Conservation (phyloP, 2,113 vertebrate species). For the Carassius gibelio region DNA sequence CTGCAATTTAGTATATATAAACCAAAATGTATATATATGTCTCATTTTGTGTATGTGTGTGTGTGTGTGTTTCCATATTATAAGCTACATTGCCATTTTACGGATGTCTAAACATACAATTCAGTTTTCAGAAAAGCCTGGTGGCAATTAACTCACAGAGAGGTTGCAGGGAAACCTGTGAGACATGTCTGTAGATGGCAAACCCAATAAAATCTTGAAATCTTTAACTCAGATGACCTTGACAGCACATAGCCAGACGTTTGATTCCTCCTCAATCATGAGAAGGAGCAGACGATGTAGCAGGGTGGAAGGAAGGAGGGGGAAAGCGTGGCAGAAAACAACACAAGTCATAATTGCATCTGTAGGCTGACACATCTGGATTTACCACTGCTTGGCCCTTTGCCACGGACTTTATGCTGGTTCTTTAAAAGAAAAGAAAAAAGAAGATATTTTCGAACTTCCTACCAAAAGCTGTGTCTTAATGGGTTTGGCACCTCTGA, state of each 20-base stretch:
- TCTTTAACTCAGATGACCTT: slow-evolving; percentile 12
- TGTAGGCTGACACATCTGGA: slow-evolving; percentile 75
- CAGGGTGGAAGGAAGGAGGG: slow-evolving; percentile 18
- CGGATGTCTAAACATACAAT: slow-evolving; percentile 1
- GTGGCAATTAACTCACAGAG: slow-evolving; percentile 65
- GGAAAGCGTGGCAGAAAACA: slow-evolving; percentile 54
- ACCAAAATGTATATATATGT: no score
- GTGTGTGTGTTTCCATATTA: neutral
- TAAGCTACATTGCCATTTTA: neutral
- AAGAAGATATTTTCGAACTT: slow-evolving; percentile 66
- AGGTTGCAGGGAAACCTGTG: slow-evolving; percentile 64
- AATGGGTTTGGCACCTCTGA: slow-evolving; percentile 62
- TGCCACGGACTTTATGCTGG: slow-evolving; percentile 64
- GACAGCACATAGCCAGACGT: slow-evolving; percentile 12
- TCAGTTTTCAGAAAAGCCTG: slow-evolving; percentile 54
- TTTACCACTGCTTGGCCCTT: slow-evolving; percentile 64
- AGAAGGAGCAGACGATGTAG: slow-evolving; percentile 35
- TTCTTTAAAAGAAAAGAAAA: slow-evolving; percentile 64
- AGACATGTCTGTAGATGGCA: slow-evolving; percentile 63
- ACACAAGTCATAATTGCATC: slow-evolving; percentile 70
- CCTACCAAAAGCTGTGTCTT: slow-evolving; percentile 67
- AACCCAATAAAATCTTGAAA: slow-evolving; percentile 29
- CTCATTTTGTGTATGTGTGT: no score
- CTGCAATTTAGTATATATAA: slow-evolving; percentile 41
- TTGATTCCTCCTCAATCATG: slow-evolving; percentile 47